Percentiles rank a stretch among this genome's conserved stretches.
These are phyloP conservation scores for Budorcas taxicolor DNA, from an alignment of 2,113 vertebrate genomes.

Conservation along the genomic window DNA sequence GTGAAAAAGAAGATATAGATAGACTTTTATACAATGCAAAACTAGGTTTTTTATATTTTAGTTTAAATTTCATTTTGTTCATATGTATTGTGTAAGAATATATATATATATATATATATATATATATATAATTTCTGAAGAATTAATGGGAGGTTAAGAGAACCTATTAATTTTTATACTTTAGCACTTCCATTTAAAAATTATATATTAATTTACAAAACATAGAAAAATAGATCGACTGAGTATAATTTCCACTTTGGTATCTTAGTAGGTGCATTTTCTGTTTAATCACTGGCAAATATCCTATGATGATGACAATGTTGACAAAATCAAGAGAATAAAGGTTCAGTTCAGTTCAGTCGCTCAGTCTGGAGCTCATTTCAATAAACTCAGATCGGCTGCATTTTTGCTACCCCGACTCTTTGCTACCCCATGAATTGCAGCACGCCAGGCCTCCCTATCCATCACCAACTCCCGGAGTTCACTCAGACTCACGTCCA, in stretches of 20 bases:
- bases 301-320: background rate
- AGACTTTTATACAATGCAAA: background rate
- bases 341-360: too few species aligned
- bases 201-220: background rate
- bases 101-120: rapidly evolving
- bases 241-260: background rate
- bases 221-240: background rate
- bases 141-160: background rate
- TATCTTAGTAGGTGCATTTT: background rate
- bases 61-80: background rate
- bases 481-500: too few species aligned
- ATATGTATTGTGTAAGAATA: background rate
- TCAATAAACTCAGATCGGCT: too few species aligned
- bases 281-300: background rate
- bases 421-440: too few species aligned
- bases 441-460: too few species aligned
- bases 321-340: background rate
- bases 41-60: background rate
- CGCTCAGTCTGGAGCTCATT: too few species aligned
- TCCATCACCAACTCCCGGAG: too few species aligned
- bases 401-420: too few species aligned
- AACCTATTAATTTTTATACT: background rate
- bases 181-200: background rate
- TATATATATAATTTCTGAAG: background rate
- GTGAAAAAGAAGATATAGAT: background rate